These are phyloP conservation scores for Otocyon megalotis DNA, from an alignment of 2,113 vertebrate species.

Conservation along the genomic window DNA sequence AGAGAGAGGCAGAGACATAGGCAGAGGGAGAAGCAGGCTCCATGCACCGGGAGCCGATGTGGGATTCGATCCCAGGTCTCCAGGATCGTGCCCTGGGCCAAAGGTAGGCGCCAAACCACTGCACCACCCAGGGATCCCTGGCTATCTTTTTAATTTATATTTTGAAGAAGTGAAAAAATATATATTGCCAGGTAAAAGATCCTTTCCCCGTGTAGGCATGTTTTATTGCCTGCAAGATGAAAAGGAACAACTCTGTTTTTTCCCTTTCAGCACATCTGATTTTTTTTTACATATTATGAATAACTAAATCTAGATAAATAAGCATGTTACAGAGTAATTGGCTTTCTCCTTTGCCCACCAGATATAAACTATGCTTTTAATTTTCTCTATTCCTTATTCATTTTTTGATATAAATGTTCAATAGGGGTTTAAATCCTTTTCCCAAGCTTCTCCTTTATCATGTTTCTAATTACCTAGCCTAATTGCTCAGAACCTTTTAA, in stretches of 20 bases:
- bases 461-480: conserved; percentile 87
- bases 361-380: conserved; percentile 82
- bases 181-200: background rate
- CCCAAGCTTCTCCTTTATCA: conserved; percentile 84
- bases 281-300: conserved; percentile 49
- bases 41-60: too few species aligned
- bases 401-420: conserved; percentile 87
- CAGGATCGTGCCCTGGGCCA: too few species aligned
- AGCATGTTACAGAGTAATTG: conserved; percentile 77
- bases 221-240: conserved; percentile 44
- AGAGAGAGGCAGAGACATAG: too few species aligned
- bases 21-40: too few species aligned
- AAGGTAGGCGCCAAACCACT: too few species aligned
- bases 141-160: conserved; percentile 8
- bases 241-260: conserved; percentile 34
- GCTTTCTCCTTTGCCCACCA: conserved; percentile 82
- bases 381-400: conserved; percentile 82
- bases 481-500: conserved; percentile 85
- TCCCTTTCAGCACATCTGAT: background rate
- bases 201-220: background rate
- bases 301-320: conserved; percentile 77
- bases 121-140: too few species aligned
- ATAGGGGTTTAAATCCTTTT: conserved; percentile 84
- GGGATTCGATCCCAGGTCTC: too few species aligned
- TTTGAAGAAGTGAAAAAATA: conserved; percentile 36